phyloP scores from a whole-genome alignment of 2,113 vertebrate genomes.

The Datnioides undecimradiatus region DNA sequence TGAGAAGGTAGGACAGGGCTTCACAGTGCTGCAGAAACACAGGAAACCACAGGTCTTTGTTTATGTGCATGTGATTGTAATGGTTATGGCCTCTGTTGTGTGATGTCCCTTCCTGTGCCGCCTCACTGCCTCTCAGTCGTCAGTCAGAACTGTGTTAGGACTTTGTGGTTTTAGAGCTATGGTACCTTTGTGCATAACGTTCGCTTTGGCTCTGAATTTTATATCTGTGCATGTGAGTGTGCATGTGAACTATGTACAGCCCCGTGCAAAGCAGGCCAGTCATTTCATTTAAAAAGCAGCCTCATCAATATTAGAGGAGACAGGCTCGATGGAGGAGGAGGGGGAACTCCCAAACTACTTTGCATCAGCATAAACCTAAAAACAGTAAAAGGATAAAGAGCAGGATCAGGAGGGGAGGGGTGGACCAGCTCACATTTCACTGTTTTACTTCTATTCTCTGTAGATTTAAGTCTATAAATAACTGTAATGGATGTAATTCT shows the following conservation, averaged over 20 bases:
- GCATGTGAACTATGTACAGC: neutral
- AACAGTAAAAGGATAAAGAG: constrained; percentile 31
- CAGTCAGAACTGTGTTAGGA: constrained; percentile 11
- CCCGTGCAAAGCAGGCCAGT: constrained; percentile 56
- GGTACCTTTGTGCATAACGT: constrained; percentile 7
- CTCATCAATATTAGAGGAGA: constrained; percentile 77
- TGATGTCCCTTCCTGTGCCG: constrained; percentile 63
- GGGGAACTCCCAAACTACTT: constrained; percentile 45
- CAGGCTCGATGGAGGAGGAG: constrained; percentile 19
- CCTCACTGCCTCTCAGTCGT: constrained; percentile 15
- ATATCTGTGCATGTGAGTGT: neutral
- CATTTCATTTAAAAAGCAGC: constrained; percentile 63
- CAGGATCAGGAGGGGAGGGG: constrained; percentile 18
- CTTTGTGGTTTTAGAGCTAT: constrained; percentile 10
- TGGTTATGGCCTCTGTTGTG: constrained; percentile 25
- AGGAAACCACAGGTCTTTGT: constrained; percentile 76
- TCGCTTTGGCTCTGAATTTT: constrained; percentile 11
- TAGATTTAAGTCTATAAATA: neutral
- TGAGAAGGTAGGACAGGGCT: neutral
- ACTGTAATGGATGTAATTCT: neutral
- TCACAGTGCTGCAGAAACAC: constrained; percentile 56
- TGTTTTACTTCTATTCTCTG: neutral
- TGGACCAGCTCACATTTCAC: neutral
- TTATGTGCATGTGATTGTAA: constrained; percentile 25
- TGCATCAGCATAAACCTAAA: constrained; percentile 62